These are phyloP conservation scores for Coenonympha arcania DNA, from an alignment of 2,888 invertebrate genomes.

Conservation along the genomic window DNA sequence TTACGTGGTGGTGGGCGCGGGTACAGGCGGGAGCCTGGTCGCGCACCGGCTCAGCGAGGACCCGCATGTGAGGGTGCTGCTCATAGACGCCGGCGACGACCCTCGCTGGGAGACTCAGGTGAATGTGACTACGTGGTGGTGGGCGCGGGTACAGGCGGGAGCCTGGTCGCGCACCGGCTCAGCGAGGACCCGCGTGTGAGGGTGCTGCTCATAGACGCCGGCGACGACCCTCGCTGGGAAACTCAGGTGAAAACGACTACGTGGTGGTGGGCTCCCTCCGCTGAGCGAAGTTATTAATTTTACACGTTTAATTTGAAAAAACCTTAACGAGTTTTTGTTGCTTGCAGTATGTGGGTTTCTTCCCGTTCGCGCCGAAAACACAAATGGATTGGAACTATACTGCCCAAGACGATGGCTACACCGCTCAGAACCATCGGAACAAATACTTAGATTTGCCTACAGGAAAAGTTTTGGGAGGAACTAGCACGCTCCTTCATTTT, in stretches of 20 bases:
- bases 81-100: constrained; percentile 39
- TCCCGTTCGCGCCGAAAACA: constrained; percentile 10
- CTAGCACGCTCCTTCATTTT: constrained; percentile 67
- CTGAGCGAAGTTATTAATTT: background rate
- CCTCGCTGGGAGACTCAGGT: constrained; percentile 33
- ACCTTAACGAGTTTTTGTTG: background rate
- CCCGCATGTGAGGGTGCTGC: constrained; percentile 25
- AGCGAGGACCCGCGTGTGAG: constrained; percentile 26
- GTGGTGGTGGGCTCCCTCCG: constrained; percentile 32
- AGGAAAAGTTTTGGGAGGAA: constrained; percentile 75
- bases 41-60: constrained; percentile 34
- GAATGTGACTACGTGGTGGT: constrained; percentile 35
- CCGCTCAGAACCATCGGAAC: constrained; percentile 45
- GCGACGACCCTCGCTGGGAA: constrained; percentile 34
- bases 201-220: constrained; percentile 37
- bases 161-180: constrained; percentile 35
- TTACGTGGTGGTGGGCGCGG: constrained; percentile 36
- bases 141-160: constrained; percentile 37
- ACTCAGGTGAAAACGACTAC: constrained; percentile 35
- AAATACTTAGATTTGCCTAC: constrained; percentile 46
- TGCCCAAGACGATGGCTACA: constrained; percentile 43
- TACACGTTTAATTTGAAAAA: background rate
- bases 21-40: constrained; percentile 36
- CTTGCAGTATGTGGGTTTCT: background rate
- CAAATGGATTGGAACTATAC: constrained; percentile 16